Evolutionary conservation across 2,797 vertebrate genomes (phyloP), one percentile per base, ranked within the genome.

Genomic region (Rhynchonycteris naso): DNA sequence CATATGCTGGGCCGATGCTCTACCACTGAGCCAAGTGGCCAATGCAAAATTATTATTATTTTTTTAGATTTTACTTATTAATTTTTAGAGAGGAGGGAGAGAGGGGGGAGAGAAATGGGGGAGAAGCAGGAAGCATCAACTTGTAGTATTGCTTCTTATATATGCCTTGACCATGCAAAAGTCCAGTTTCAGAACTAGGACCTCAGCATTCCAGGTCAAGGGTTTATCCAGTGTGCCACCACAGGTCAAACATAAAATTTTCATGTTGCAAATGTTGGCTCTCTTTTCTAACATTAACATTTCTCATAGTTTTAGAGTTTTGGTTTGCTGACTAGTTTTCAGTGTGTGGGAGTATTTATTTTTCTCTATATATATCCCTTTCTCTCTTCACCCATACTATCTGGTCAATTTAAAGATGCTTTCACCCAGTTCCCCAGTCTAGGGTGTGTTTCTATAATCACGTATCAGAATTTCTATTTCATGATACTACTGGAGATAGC

Each of bases 271-370:
- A 30, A 43, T 66, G n/a, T 38, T 35, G 28, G 50, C 43, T 79
- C 38, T 83, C 33, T 78, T 11, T 68, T 19, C 78, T 76, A 69
- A 54, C 61, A 76, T 83, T 69, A 63, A 22, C 19, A 38, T 69
- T 94, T 75, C 69, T 78, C 79, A 88, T 66, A 66, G 28, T 54
- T 54, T 93, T 69, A 30, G 47, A 74, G 75, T 78, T 93, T 93
- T 74, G 13, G 24, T 71, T 69, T 79, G 24, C 38, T 86, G 54
- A 92, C 24, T 61, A 59, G 54, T 88, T 93, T 88, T 93, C 69
- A 81, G 52, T 66, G 56, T 75, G 30, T 9, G 7, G 24, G 50
- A 14, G 18, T 63, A 81, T 56, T 84, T 47, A 65, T 26, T 26
- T 56, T 85, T 84, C 14, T 71, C 28, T 84, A 26, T 78, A 26